A percentile compares a stretch with the other conserved stretches of the same genome.
Evolutionary conservation across 2,888 invertebrate species (phyloP).

Genomic region (Lithophane leautieri): DNA sequence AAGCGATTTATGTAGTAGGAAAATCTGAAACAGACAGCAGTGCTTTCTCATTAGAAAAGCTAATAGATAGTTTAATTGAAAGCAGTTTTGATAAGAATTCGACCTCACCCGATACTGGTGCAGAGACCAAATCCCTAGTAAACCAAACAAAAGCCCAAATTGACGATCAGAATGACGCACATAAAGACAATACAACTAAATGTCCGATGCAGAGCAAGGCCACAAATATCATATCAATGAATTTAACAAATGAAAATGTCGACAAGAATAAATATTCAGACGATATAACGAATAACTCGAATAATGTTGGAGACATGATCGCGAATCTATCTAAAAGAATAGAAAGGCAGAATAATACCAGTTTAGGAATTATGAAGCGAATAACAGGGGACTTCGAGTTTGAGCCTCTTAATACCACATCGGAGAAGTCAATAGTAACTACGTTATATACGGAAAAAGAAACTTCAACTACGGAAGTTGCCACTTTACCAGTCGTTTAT

Average conservation of each 20-base stretch:
- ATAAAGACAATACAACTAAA: slow-evolving; percentile 20
- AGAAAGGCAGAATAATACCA: slow-evolving; percentile 80
- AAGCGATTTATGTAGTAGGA: slow-evolving; percentile 67
- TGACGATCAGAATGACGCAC: slow-evolving; percentile 9
- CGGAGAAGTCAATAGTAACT: slow-evolving; percentile 15
- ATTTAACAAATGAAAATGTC: slow-evolving; percentile 68
- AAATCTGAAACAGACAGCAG: slow-evolving; percentile 66
- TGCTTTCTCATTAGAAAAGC: slow-evolving; percentile 76
- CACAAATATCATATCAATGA: slow-evolving; percentile 64
- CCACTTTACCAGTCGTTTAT: slow-evolving; percentile 1
- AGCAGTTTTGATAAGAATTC: slow-evolving; percentile 70
- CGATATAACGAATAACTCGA: slow-evolving; percentile 54
- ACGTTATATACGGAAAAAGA: background rate
- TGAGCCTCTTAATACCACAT: slow-evolving; percentile 25
- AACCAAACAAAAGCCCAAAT: slow-evolving; percentile 20
- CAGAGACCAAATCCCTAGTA: slow-evolving; percentile 26
- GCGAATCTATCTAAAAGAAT: slow-evolving; percentile 76
- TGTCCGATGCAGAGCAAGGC: slow-evolving; percentile 40
- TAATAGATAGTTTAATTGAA: slow-evolving; percentile 80
- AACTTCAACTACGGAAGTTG: slow-evolving; percentile 28
- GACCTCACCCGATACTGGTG: slow-evolving; percentile 44
- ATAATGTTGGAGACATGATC: slow-evolving; percentile 73
- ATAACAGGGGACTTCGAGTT: slow-evolving; percentile 60
- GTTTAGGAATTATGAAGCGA: slow-evolving; percentile 74
- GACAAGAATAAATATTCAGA: slow-evolving; percentile 70